Conservation (phyloP, 2,113 vertebrate species). For the Cromileptes altivelis region DNA sequence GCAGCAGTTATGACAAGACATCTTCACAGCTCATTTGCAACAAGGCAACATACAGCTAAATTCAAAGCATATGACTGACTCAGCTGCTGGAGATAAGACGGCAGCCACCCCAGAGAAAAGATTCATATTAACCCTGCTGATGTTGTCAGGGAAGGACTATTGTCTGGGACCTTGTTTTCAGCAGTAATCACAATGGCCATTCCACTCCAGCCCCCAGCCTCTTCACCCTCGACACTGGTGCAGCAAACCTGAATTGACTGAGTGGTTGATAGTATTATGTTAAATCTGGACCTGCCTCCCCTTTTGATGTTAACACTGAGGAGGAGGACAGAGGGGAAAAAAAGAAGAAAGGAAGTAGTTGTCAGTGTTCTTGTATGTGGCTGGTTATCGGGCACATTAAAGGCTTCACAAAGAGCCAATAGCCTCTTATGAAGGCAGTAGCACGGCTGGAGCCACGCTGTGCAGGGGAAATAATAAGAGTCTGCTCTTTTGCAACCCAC, state of each 20-base stretch:
- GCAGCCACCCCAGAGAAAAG: slow-evolving; percentile 46
- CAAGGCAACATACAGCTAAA: slow-evolving; percentile 47
- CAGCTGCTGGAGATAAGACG: slow-evolving; percentile 57
- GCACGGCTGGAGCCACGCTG: slow-evolving; percentile 60
- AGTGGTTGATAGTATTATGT: slow-evolving; percentile 32
- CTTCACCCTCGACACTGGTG: slow-evolving; percentile 27
- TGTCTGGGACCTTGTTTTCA: slow-evolving; percentile 55
- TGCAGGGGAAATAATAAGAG: slow-evolving; percentile 62
- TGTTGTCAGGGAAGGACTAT: slow-evolving; percentile 49
- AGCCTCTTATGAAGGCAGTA: slow-evolving; percentile 62
- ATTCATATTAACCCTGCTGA: slow-evolving; percentile 52
- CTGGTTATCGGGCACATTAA: slow-evolving; percentile 60
- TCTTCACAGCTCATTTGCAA: slow-evolving; percentile 69
- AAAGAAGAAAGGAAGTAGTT: slow-evolving; percentile 40
- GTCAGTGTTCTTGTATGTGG: slow-evolving; percentile 39
- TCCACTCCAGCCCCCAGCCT: slow-evolving; percentile 15
- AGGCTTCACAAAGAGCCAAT: slow-evolving; percentile 61
- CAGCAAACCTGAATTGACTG: slow-evolving; percentile 31
- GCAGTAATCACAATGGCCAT: slow-evolving; percentile 40
- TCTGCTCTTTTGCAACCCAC: slow-evolving; percentile 72
- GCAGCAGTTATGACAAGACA: slow-evolving; percentile 55
- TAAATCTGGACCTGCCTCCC: slow-evolving; percentile 24
- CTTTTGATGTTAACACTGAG: slow-evolving; percentile 30
- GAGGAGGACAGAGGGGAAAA: slow-evolving; percentile 20
- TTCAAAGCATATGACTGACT: slow-evolving; percentile 53